phyloP scores from a whole-genome alignment of 2,113 vertebrate species.

The Hypanus sabinus region DNA sequence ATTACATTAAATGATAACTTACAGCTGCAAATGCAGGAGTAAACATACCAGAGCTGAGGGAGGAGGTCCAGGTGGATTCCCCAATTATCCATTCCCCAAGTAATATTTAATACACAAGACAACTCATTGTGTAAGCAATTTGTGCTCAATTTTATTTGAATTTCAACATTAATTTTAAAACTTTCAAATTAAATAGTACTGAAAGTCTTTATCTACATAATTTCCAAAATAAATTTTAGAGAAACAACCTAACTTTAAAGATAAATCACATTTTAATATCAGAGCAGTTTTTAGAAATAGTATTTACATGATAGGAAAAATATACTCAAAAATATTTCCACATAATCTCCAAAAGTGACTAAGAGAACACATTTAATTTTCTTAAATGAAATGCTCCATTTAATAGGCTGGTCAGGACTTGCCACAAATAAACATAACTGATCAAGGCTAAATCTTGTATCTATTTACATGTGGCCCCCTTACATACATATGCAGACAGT shows the following conservation, averaged over 20 bases:
- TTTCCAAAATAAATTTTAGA: not conserved
- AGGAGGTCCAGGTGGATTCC: not conserved
- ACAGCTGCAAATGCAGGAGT: not conserved
- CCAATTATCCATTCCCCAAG: not conserved
- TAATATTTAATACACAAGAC: not conserved
- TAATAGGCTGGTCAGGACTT: too few species aligned
- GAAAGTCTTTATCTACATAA: not conserved
- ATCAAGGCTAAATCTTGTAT: not conserved
- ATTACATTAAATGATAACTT: not conserved
- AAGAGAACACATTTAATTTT: not conserved
- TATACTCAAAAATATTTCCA: not conserved
- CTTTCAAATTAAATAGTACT: not conserved
- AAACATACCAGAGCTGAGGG: not conserved
- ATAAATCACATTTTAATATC: not conserved
- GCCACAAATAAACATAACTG: not conserved
- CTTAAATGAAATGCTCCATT: not conserved
- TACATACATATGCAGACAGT: too few species aligned
- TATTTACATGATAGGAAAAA: not conserved
- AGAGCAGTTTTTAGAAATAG: not conserved
- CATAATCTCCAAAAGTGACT: not conserved
- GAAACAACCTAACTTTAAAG: not conserved
- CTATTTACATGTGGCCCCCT: too few species aligned
- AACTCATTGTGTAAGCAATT: not conserved
- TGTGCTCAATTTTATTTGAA: constrained; percentile 17
- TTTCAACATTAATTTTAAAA: not conserved